phyloP scores from a whole-genome alignment of 2,888 invertebrate species.

The Patella depressa region DNA sequence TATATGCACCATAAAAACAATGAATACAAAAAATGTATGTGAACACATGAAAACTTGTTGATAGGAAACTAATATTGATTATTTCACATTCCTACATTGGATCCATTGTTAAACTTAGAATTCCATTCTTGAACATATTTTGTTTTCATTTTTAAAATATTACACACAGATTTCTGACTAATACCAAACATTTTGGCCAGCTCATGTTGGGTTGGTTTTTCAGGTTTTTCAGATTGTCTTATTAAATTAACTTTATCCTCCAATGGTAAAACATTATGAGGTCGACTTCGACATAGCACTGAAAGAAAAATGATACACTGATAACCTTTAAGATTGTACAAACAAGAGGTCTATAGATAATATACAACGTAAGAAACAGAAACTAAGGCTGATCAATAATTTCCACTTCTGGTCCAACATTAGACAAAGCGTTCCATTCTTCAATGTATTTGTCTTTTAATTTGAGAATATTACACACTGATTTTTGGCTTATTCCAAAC shows the following conservation, averaged over 20 bases:
- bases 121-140: neutral
- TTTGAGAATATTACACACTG: conserved; percentile 2
- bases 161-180: neutral
- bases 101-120: no score
- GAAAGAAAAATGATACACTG: no score
- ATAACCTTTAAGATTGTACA: no score
- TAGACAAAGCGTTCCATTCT: neutral
- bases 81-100: no score
- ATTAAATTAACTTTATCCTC: neutral
- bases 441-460: neutral
- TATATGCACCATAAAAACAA: no score
- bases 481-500: conserved; percentile 5
- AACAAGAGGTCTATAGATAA: no score
- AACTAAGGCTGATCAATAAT: no score
- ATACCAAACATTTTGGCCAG: neutral
- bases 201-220: neutral
- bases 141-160: conserved; percentile 5
- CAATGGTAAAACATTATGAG: neutral
- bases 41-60: no score
- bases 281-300: neutral
- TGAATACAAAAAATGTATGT: no score
- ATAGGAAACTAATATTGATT: no score
- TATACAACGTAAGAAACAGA: no score
- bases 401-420: no score
- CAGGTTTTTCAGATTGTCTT: neutral